phyloP scores from a whole-genome alignment of 1,140 invertebrate species.

The Drosophila lowei region DNA sequence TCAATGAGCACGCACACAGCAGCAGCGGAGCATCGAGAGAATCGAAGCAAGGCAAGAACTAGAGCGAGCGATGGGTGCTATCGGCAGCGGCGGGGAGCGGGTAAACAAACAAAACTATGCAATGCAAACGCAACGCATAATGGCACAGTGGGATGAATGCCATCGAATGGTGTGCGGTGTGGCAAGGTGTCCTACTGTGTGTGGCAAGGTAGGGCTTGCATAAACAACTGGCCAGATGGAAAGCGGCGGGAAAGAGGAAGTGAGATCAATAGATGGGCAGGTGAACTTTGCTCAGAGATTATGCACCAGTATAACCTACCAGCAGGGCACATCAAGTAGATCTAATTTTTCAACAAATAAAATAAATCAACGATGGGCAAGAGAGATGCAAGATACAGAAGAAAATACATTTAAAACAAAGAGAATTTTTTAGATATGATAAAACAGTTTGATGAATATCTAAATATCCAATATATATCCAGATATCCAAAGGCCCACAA shows the following conservation, averaged over 20 bases:
- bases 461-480: too few relatives aligned
- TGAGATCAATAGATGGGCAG: slow-evolving; percentile 52
- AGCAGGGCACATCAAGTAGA: background rate
- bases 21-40: slow-evolving; percentile 5
- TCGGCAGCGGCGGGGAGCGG: slow-evolving; percentile 24
- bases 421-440: too few relatives aligned
- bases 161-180: slow-evolving; percentile 8
- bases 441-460: too few relatives aligned
- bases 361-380: too few relatives aligned
- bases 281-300: slow-evolving; percentile 25
- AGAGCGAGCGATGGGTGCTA: slow-evolving; percentile 9
- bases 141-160: slow-evolving; percentile 56
- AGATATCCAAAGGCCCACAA: too few relatives aligned
- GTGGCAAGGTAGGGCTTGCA: slow-evolving; percentile 10
- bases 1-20: slow-evolving; percentile 63
- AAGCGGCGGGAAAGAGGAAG: slow-evolving; percentile 39
- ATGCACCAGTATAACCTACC: too few relatives aligned
- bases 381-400: too few relatives aligned
- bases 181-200: background rate
- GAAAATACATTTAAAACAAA: too few relatives aligned
- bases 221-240: slow-evolving; percentile 9
- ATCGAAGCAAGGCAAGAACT: slow-evolving; percentile 6
- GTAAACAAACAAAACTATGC: slow-evolving; percentile 57
- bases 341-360: background rate
- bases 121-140: slow-evolving; percentile 52